A percentile compares a stretch with the other conserved stretches of the same genome.
phyloP scores from a whole-genome alignment of 1,140 invertebrate genomes.

The Caenorhabditis latens region DNA sequence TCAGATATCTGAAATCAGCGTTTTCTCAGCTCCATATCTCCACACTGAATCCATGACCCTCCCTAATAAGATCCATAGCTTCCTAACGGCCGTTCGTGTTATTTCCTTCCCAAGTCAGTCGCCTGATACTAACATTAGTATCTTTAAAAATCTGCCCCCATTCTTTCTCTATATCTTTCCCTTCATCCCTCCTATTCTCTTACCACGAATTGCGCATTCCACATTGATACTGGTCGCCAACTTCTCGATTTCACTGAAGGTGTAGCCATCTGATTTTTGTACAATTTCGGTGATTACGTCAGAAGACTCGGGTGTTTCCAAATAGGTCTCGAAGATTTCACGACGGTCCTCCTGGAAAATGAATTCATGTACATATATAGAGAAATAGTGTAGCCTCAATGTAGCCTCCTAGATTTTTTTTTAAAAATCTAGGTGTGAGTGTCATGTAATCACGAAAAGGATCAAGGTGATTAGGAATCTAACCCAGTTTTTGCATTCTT shows the following conservation, averaged over 20 bases:
- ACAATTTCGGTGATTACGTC: slow-evolving; percentile 36
- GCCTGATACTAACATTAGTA: no score
- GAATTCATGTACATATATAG: no score
- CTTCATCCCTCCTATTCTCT: neutral
- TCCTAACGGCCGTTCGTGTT: no score
- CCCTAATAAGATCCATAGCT: no score
- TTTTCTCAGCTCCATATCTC: no score
- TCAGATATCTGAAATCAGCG: no score
- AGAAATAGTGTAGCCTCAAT: no score
- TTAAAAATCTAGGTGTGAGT: no score
- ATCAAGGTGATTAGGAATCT: neutral
- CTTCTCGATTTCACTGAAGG: slow-evolving; percentile 27
- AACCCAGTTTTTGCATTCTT: neutral
- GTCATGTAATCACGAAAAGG: neutral
- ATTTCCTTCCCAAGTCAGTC: no score
- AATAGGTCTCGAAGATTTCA: slow-evolving; percentile 7
- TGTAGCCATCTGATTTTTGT: slow-evolving; percentile 37
- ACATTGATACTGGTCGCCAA: slow-evolving; percentile 34
- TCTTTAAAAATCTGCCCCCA: no score
- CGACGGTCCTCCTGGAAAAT: slow-evolving; percentile 28
- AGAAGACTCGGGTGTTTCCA: neutral
- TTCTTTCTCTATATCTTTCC: neutral
- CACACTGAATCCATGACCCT: no score
- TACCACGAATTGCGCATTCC: slow-evolving; percentile 18
- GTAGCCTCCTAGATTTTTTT: neutral